phyloP scores from a whole-genome alignment of 2,797 vertebrate species.

The Pseudochromis fuscus region DNA sequence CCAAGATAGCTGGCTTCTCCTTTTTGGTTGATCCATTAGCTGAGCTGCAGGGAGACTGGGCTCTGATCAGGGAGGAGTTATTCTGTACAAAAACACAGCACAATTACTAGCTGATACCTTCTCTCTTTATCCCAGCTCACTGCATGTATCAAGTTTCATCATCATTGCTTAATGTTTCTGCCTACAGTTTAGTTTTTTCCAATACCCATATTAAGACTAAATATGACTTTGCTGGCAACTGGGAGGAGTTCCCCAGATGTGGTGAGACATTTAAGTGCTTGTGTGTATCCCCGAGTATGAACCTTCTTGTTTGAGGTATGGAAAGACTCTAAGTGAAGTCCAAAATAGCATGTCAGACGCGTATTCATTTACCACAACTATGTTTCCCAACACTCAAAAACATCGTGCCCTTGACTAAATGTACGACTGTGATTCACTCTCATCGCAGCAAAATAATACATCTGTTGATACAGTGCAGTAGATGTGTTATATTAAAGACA shows the following conservation, averaged over 20 bases:
- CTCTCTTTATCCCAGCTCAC: background rate
- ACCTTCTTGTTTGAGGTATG: constrained; percentile 72
- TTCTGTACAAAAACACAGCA: constrained; percentile 82
- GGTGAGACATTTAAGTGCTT: constrained; percentile 62
- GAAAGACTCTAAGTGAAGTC: constrained; percentile 69
- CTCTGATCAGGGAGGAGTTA: constrained; percentile 82
- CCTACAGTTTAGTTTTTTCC: constrained; percentile 5
- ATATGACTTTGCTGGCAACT: constrained; percentile 47
- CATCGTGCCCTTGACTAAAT: constrained; percentile 47
- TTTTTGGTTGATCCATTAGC: constrained; percentile 91
- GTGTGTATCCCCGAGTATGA: constrained; percentile 52
- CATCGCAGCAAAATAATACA: constrained; percentile 46
- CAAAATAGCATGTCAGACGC: constrained; percentile 66
- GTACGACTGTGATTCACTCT: constrained; percentile 28
- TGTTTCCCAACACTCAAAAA: constrained; percentile 65
- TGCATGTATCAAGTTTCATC: background rate
- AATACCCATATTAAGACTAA: constrained; percentile 39
- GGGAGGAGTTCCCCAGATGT: constrained; percentile 67
- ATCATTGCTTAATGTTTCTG: constrained; percentile 10
- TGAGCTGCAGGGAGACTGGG: constrained; percentile 87
- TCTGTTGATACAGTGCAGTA: constrained; percentile 11
- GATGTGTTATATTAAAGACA: constrained; percentile 47
- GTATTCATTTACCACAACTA: constrained; percentile 75
- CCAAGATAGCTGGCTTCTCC: constrained; percentile 94
- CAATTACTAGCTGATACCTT: background rate